phyloP scores from a whole-genome alignment of 2,888 invertebrate species.

The Suillia variegata region DNA sequence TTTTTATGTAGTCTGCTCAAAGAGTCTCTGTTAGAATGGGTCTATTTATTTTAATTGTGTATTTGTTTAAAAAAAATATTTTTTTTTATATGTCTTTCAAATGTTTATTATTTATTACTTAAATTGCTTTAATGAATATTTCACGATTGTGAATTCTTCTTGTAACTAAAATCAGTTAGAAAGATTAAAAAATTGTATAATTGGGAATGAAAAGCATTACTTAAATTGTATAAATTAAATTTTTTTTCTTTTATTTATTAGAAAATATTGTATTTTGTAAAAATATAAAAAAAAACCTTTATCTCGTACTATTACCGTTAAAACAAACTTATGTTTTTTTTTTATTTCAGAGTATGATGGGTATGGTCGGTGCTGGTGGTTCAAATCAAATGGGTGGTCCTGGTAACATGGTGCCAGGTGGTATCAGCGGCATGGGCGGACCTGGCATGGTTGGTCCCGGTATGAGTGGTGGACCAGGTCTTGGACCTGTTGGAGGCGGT shows the following conservation, averaged over 20 bases:
- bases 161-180: too few relatives aligned
- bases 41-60: too few relatives aligned
- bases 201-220: too few relatives aligned
- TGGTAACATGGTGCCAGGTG: slow-evolving; percentile 41
- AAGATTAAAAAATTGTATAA: too few relatives aligned
- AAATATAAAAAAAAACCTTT: neutral
- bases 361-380: slow-evolving; percentile 51
- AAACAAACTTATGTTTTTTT: slow-evolving; percentile 23
- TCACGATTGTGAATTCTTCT: too few relatives aligned
- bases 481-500: slow-evolving; percentile 31
- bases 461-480: slow-evolving; percentile 43
- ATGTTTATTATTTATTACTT: too few relatives aligned
- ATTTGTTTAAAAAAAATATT: too few relatives aligned
- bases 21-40: too few relatives aligned
- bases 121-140: too few relatives aligned
- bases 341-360: slow-evolving; percentile 54
- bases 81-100: too few relatives aligned
- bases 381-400: slow-evolving; percentile 50
- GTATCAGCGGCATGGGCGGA: slow-evolving; percentile 46
- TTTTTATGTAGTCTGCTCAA: too few relatives aligned
- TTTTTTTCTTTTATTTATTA: neutral
- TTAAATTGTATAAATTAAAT: too few relatives aligned
- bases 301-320: neutral
- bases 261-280: neutral
- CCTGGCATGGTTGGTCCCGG: slow-evolving; percentile 33